Conservation (phyloP, 2,888 invertebrate genomes). For the Mythimna pallens region DNA sequence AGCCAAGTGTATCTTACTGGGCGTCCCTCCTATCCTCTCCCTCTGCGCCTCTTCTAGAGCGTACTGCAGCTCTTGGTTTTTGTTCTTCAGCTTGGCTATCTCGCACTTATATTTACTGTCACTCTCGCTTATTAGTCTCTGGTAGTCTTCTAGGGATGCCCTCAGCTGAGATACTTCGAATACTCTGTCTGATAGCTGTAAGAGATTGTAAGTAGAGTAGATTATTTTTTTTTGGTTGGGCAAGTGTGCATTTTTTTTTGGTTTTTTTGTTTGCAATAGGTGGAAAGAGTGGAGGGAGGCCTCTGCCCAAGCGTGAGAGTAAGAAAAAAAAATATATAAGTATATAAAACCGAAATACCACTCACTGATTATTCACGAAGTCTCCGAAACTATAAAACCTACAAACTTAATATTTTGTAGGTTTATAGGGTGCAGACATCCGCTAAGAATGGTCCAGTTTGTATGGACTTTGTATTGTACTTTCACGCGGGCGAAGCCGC, state of each 20-base stretch:
- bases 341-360: too few species aligned
- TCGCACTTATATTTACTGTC: constrained; percentile 91
- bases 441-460: too few species aligned
- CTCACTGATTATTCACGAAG: too few species aligned
- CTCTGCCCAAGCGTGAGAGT: neutral
- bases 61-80: constrained; percentile 88
- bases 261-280: neutral
- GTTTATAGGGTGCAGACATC: too few species aligned
- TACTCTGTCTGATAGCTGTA: constrained; percentile 94
- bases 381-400: too few species aligned
- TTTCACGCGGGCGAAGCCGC: too few species aligned
- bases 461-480: too few species aligned
- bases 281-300: neutral
- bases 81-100: constrained; percentile 90
- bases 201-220: constrained; percentile 7
- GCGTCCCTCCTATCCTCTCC: constrained; percentile 83
- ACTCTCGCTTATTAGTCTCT: constrained; percentile 92
- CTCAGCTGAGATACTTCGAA: constrained; percentile 93
- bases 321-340: too few species aligned
- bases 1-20: constrained; percentile 77
- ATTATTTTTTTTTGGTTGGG: neutral
- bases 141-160: constrained; percentile 92
- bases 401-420: too few species aligned
- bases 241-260: too few species aligned
- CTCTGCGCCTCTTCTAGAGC: constrained; percentile 83